Evolutionary conservation across 2,113 vertebrate genomes (phyloP).

Genomic region (Apeltes quadracus): DNA sequence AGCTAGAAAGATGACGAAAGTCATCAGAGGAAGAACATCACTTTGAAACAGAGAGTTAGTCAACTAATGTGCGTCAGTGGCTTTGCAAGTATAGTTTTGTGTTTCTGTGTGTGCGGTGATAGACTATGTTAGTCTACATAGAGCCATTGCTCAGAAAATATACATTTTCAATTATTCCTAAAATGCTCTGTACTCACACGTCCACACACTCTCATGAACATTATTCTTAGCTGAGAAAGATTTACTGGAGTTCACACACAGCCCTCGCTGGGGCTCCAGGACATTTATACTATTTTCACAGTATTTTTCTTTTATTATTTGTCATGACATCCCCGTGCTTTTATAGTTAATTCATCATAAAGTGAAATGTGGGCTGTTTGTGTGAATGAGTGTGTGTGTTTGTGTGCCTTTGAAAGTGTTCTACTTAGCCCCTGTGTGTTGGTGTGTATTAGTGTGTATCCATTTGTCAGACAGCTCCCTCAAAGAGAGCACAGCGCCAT

Average conservation of each 20-base stretch:
- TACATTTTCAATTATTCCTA: slow-evolving; percentile 45
- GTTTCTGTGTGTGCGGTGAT: slow-evolving; percentile 12
- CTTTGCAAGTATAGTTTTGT: slow-evolving; percentile 12
- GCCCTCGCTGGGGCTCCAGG: background rate
- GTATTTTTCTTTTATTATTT: slow-evolving; percentile 48
- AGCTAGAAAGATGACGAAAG: slow-evolving; percentile 58
- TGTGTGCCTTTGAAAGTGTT: background rate
- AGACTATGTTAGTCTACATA: slow-evolving; percentile 50
- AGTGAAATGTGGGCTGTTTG: background rate
- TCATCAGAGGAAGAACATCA: slow-evolving; percentile 44
- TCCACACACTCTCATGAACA: slow-evolving; percentile 16
- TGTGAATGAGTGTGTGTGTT: slow-evolving; percentile 8
- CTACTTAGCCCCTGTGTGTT: background rate
- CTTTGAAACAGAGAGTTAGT: slow-evolving; percentile 51
- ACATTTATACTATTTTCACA: slow-evolving; percentile 36
- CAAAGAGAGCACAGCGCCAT: background rate
- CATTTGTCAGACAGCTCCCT: background rate
- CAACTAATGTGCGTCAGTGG: slow-evolving; percentile 31
- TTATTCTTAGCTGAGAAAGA: slow-evolving; percentile 27
- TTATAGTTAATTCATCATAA: slow-evolving; percentile 38
- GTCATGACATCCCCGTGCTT: slow-evolving; percentile 34
- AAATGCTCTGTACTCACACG: slow-evolving; percentile 28
- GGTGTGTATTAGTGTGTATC: background rate
- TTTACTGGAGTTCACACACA: slow-evolving; percentile 26
- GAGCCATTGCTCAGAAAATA: slow-evolving; percentile 56